These are phyloP conservation scores for Microctenopoma lineatum DNA, from an alignment of 2,797 vertebrate genomes.

Conservation along the genomic window DNA sequence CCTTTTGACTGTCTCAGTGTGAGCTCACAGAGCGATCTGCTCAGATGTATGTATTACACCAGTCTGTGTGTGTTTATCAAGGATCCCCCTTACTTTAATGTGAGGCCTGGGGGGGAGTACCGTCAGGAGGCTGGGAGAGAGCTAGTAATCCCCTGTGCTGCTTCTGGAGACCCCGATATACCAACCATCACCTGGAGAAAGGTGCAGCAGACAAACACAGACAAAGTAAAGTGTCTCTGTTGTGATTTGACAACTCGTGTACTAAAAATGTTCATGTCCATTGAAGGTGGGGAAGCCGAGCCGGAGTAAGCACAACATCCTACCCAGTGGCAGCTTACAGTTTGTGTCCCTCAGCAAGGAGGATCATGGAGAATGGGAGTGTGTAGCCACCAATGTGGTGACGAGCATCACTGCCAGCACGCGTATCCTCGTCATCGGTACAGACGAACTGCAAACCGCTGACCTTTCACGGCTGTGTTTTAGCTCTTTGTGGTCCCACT, in stretches of 20 bases:
- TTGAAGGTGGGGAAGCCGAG: conserved; percentile 97
- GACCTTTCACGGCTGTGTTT: conserved; percentile 25
- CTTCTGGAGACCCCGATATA: conserved; percentile 97
- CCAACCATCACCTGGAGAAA: conserved; percentile 98
- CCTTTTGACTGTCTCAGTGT: neutral
- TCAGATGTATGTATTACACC: conserved; percentile 8
- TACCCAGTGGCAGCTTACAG: conserved; percentile 96
- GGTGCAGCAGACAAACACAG: conserved; percentile 77
- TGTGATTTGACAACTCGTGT: neutral
- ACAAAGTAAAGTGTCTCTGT: neutral
- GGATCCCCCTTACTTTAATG: conserved; percentile 99
- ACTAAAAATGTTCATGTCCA: neutral
- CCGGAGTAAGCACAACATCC: conserved; percentile 97
- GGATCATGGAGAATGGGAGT: conserved; percentile 99
- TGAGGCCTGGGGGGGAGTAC: conserved; percentile 99
- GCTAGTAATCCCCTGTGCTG: conserved; percentile 97
- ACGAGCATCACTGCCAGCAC: conserved; percentile 99
- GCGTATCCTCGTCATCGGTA: conserved; percentile 98
- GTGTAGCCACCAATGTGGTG: conserved; percentile 97
- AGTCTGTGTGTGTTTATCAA: conserved; percentile 63
- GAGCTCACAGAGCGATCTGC: neutral
- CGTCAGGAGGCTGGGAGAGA: conserved; percentile 99
- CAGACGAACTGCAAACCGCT: conserved; percentile 16
- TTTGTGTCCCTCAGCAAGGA: conserved; percentile 98
- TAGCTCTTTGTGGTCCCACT: conserved; percentile 25